Conservation (phyloP, 2,113 vertebrate species). For the Oryzias celebensis region DNA sequence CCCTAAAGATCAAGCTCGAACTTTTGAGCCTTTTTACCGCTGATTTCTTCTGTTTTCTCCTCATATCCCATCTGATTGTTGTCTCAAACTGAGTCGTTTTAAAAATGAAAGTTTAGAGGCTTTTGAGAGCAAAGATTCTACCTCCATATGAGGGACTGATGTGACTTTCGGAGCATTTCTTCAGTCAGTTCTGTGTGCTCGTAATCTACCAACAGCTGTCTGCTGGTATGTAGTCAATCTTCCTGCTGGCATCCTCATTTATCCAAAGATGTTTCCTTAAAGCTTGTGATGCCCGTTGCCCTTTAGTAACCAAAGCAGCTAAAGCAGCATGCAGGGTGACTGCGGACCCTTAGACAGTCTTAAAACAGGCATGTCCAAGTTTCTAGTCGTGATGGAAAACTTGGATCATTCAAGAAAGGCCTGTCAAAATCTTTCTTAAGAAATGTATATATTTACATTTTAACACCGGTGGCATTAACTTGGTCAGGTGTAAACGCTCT, state of each 20-base stretch:
- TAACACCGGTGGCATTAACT: too few species aligned
- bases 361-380: too few species aligned
- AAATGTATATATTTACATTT: too few species aligned
- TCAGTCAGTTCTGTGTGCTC: conserved; percentile 8
- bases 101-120: conserved; percentile 19
- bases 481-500: not conserved
- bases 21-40: too few species aligned
- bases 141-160: conserved; percentile 33
- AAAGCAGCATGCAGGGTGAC: not conserved
- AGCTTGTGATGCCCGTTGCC: conserved; percentile 24
- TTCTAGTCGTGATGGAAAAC: too few species aligned
- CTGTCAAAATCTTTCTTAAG: too few species aligned
- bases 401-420: too few species aligned
- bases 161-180: conserved; percentile 23
- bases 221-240: conserved; percentile 24
- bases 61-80: too few species aligned
- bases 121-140: conserved; percentile 28
- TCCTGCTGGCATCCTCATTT: conserved; percentile 45
- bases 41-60: too few species aligned
- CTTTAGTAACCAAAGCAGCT: conserved; percentile 12
- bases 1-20: too few species aligned
- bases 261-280: conserved; percentile 46
- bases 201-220: conserved; percentile 18
- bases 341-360: too few species aligned
- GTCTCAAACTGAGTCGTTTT: too few species aligned